Percentiles rank a stretch among this genome's conserved stretches.
These are phyloP conservation scores for Chionomys nivalis DNA, from an alignment of 2,113 vertebrate genomes.

Conservation along the genomic window DNA sequence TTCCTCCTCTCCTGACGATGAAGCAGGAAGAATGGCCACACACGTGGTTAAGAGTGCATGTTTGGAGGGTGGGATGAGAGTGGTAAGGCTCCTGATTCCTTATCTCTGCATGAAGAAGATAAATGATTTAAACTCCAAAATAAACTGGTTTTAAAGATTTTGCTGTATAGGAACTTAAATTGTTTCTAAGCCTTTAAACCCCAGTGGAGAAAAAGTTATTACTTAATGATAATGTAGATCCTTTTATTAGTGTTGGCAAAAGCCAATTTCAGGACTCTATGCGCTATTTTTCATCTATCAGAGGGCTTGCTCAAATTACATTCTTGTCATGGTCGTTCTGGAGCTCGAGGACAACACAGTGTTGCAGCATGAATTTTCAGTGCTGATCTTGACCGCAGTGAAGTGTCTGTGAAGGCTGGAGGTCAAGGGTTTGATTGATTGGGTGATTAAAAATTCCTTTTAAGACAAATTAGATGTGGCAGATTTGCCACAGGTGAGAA, in stretches of 20 bases:
- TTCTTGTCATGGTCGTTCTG: constrained; percentile 7
- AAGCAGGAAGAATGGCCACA: neutral
- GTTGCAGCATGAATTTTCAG: constrained; percentile 56
- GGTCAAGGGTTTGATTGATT: constrained; percentile 76
- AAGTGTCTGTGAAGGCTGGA: constrained; percentile 66
- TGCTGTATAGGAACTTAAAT: neutral
- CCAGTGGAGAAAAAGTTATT: neutral
- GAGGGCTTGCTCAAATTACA: constrained; percentile 38
- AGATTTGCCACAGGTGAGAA: constrained; percentile 53
- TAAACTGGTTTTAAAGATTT: neutral
- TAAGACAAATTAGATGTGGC: constrained; percentile 73
- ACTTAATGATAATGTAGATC: neutral
- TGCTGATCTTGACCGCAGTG: constrained; percentile 64
- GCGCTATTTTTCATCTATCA: neutral
- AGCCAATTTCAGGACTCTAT: constrained; percentile 36
- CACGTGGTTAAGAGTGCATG: neutral
- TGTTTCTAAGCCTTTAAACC: constrained; percentile 52
- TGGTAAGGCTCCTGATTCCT: neutral
- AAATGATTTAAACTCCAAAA: constrained; percentile 1
- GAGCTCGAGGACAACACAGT: constrained; percentile 67
- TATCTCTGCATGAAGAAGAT: neutral
- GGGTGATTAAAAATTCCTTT: constrained; percentile 75
- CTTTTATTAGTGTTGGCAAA: constrained; percentile 50
- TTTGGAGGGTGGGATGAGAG: neutral
- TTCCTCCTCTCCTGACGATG: neutral